Evolutionary conservation across 2,797 vertebrate species (phyloP), one percentile per base, ranked within the genome.

Genomic region (Sebastes glaucus): DNA sequence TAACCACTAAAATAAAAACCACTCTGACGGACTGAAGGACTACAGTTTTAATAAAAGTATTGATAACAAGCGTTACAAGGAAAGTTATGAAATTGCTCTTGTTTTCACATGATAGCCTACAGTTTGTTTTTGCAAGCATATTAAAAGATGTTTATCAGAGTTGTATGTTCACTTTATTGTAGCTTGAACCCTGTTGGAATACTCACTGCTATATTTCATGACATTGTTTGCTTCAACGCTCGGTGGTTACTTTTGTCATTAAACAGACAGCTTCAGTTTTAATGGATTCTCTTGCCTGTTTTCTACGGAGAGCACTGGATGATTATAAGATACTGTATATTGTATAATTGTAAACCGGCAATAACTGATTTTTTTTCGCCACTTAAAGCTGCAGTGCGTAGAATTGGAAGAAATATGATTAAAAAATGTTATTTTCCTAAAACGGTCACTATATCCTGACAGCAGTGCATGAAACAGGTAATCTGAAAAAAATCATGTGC

Each of bases 1-100:
- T 57, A 57, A 80, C 73, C 77, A 85, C 80, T 70, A 18, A 46
- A 46, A 28, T 23, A 33, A 68, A 9, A 78, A 76, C 52, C 63
- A 56, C 82, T 73, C 22, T 25, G n/a, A n/a, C 3, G 16, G 16
- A 27, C 56, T 32, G 63, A 69, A 25, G 27, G 18, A 73, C 72
- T 10, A 11, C n/a, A 11, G 61, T 13, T 22, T 46, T 4, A 1
- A 30, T 38, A 7, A 52, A 42, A 28, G 28, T 16, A 6, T 13
- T 46, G 16, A 38, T 18, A 0, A 14, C 3, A 25, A 14, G 11
- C 2, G 4, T 25, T 11, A 60, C 0, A 3, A 65, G 11, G 30
- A 67, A 42, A 33, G 5, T 14, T 11, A 27, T 38, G 11, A 25
- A 11, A 13, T 33, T n/a, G 8, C 6, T 64, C 16, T 4, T 22